Percentiles rank a stretch among this genome's conserved stretches.
phyloP scores from a whole-genome alignment of 2,113 vertebrate genomes.

The Raphicerus campestris region DNA sequence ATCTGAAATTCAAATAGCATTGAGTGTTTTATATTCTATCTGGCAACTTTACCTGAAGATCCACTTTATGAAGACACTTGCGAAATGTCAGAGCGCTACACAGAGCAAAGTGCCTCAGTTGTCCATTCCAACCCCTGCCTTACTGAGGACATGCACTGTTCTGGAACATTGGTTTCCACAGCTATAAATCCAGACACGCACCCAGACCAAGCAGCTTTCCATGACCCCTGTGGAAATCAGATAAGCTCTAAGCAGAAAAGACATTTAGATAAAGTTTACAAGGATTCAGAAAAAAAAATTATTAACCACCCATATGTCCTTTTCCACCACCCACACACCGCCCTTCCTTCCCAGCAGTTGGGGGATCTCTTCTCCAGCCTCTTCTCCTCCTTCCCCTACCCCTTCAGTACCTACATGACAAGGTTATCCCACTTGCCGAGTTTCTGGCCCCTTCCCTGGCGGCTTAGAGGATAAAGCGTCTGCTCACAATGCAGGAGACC shows the following conservation, averaged over 20 bases:
- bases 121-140: not conserved
- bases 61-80: not conserved
- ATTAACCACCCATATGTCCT: not conserved
- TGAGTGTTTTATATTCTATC: not conserved
- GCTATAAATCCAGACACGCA: not conserved
- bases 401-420: not conserved
- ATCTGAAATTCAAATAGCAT: not conserved
- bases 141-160: not conserved
- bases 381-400: not conserved
- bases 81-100: not conserved
- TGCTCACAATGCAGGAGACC: no score
- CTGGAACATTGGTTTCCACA: not conserved
- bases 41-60: not conserved
- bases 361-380: not conserved
- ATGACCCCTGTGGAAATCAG: not conserved
- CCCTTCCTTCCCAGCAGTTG: not conserved
- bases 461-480: no score
- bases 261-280: not conserved
- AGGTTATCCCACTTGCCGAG: not conserved
- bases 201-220: not conserved
- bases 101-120: not conserved
- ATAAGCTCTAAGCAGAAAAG: not conserved
- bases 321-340: not conserved
- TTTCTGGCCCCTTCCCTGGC: not conserved
- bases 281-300: not conserved